Conservation (phyloP, 2,113 vertebrate species). For the Amphiprion percula region DNA sequence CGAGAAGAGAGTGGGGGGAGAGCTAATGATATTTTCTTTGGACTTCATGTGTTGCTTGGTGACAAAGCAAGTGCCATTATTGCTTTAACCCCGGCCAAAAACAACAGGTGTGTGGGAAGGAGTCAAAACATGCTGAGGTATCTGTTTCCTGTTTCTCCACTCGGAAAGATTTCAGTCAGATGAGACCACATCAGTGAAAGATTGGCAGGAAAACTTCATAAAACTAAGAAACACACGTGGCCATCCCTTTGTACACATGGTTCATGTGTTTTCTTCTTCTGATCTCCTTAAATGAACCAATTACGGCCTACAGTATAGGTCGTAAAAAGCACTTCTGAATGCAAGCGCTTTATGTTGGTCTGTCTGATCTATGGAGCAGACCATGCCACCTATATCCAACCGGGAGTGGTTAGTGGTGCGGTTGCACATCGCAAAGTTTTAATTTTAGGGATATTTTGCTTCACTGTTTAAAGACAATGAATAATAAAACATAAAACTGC, state of each 20-base stretch:
- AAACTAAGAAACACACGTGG: conserved; percentile 8
- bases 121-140: conserved; percentile 34
- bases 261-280: conserved; percentile 12
- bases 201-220: conserved; percentile 46
- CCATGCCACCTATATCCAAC: neutral
- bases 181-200: conserved; percentile 61
- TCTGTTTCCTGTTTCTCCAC: conserved; percentile 51
- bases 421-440: conserved; percentile 36
- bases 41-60: conserved; percentile 15
- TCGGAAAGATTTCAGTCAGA: conserved; percentile 53
- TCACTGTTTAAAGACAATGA: conserved; percentile 41
- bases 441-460: conserved; percentile 10
- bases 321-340: conserved; percentile 40
- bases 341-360: conserved; percentile 43
- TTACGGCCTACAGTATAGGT: conserved; percentile 31
- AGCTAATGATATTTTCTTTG: conserved; percentile 49
- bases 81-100: conserved; percentile 55
- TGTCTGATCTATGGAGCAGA: conserved; percentile 53
- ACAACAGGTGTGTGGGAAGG: conserved; percentile 62
- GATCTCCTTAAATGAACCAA: conserved; percentile 32
- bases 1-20: neutral
- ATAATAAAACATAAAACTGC: neutral
- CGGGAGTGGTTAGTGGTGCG: conserved; percentile 47
- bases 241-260: neutral
- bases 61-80: conserved; percentile 42